Conservation (phyloP, 1,140 invertebrate genomes). For the Anoplolepis gracilipes region DNA sequence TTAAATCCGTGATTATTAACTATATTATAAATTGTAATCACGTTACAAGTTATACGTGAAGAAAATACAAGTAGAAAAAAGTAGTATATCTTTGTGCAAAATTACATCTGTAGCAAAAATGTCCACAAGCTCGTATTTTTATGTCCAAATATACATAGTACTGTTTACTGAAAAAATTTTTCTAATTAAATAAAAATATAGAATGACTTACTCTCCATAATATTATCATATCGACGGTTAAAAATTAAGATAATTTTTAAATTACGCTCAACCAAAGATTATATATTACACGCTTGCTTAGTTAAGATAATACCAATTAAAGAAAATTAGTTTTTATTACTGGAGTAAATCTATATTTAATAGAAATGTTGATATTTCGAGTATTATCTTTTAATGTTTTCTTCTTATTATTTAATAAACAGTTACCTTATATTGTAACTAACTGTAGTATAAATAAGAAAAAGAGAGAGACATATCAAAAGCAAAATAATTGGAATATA, state of each 20-base stretch:
- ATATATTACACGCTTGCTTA: background rate
- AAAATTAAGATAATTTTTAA: background rate
- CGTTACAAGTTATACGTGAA: background rate
- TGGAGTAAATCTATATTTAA: slow-evolving; percentile 6
- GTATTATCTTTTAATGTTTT: background rate
- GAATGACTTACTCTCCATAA: background rate
- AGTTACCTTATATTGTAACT: background rate
- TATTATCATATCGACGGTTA: background rate
- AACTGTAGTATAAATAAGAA: too few relatives aligned
- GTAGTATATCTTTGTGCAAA: background rate
- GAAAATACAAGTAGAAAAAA: background rate
- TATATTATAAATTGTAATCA: background rate
- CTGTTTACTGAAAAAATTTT: background rate
- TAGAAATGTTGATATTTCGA: slow-evolving; percentile 9
- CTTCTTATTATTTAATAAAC: background rate
- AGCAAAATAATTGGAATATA: too few relatives aligned
- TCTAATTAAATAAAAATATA: background rate
- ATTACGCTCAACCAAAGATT: background rate
- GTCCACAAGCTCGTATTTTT: background rate
- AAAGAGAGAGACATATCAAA: too few relatives aligned
- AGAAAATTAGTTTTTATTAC: background rate
- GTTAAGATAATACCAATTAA: background rate
- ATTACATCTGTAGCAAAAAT: background rate
- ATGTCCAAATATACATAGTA: background rate
- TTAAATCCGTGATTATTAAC: background rate